Conservation (phyloP, 2,888 invertebrate genomes). For the Catocala sponsa region DNA sequence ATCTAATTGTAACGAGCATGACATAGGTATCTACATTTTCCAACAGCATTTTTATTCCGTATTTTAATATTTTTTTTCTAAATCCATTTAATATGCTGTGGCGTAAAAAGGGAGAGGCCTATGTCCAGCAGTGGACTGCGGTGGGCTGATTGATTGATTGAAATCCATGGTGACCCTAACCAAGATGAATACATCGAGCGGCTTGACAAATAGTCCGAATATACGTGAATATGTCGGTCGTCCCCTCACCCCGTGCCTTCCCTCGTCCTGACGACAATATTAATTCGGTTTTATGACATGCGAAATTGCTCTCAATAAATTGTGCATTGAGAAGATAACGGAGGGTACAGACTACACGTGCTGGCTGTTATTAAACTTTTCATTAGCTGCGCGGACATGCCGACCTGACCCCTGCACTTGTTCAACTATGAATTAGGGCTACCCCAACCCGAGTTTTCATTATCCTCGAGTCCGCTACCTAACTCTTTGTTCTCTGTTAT, state of each 20-base stretch:
- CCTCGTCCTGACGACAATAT: constrained; percentile 60
- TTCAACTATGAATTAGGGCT: constrained; percentile 51
- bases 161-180: constrained; percentile 14
- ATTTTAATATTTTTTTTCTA: too few species aligned
- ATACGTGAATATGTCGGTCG: constrained; percentile 26
- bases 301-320: constrained; percentile 85
- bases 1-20: too few species aligned
- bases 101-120: too few species aligned
- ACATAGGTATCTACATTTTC: too few species aligned
- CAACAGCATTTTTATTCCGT: too few species aligned
- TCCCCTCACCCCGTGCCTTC: neutral
- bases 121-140: too few species aligned
- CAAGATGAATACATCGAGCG: constrained; percentile 32
- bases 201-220: constrained; percentile 34
- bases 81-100: too few species aligned
- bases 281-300: constrained; percentile 87
- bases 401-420: constrained; percentile 64
- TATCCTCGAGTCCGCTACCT: constrained; percentile 50
- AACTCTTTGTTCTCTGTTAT: constrained; percentile 38
- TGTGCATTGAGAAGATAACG: constrained; percentile 69
- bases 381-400: constrained; percentile 68
- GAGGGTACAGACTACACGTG: constrained; percentile 69
- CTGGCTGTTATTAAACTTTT: constrained; percentile 82
- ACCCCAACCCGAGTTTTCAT: constrained; percentile 42
- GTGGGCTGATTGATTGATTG: too few species aligned